Conservation (phyloP, 2,888 invertebrate genomes). For the Iphiclides podalirius region DNA sequence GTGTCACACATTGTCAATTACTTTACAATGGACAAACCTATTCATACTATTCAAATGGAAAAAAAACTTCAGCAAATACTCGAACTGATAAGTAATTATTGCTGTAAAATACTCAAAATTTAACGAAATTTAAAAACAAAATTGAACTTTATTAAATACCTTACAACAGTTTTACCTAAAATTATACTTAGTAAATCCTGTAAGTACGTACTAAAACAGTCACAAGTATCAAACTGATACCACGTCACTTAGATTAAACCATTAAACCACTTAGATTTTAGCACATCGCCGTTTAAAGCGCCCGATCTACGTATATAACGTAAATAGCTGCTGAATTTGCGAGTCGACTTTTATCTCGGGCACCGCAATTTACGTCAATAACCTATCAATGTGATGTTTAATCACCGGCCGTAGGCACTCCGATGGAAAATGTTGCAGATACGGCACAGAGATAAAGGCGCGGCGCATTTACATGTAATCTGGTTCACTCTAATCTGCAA, state of each 20-base stretch:
- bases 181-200: too few species aligned
- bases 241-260: neutral
- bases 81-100: too few species aligned
- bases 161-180: too few species aligned
- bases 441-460: conserved; percentile 15
- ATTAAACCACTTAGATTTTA: neutral
- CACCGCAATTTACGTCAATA: conserved; percentile 16
- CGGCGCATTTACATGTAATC: conserved; percentile 22
- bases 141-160: too few species aligned
- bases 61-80: too few species aligned
- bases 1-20: too few species aligned
- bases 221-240: too few species aligned
- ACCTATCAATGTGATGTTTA: conserved; percentile 21
- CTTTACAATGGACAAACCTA: too few species aligned
- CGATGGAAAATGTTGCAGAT: conserved; percentile 19
- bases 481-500: conserved; percentile 18
- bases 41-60: too few species aligned
- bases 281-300: neutral
- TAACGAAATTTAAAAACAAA: too few species aligned
- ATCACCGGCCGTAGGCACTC: conserved; percentile 13
- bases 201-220: too few species aligned
- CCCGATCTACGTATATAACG: neutral
- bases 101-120: too few species aligned
- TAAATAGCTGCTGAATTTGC: conserved; percentile 8
- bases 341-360: conserved; percentile 6